A percentile compares a stretch with the other conserved stretches of the same genome.
Conservation (phyloP, 2,113 vertebrate species). For the Gallinago jamesoni region DNA sequence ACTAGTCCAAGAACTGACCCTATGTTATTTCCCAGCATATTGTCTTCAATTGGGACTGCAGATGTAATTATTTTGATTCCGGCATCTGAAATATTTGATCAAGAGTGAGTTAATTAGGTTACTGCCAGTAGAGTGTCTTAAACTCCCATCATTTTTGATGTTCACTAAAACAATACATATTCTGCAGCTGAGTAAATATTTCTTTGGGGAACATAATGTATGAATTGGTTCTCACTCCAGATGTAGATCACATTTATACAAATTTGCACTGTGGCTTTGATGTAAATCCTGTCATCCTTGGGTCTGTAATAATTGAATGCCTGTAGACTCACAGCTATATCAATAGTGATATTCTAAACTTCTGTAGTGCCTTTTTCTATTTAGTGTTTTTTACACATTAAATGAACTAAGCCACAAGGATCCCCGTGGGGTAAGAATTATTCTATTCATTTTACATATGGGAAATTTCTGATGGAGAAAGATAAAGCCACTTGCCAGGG, state of each 20-base stretch:
- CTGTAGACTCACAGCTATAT: background rate
- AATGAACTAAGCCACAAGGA: background rate
- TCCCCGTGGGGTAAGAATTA: background rate
- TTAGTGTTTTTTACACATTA: background rate
- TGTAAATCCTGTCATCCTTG: background rate
- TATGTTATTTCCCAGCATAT: background rate
- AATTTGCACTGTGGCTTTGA: constrained; percentile 39
- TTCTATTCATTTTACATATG: background rate
- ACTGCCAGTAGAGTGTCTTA: background rate
- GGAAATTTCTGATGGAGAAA: background rate
- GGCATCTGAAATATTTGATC: constrained; percentile 15
- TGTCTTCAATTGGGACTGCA: background rate
- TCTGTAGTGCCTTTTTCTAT: background rate
- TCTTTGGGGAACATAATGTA: background rate
- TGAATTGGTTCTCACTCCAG: constrained; percentile 20
- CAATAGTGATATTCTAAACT: background rate
- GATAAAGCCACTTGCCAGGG: background rate
- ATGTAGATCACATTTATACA: background rate
- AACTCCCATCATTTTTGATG: constrained; percentile 24
- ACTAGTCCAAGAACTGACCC: background rate
- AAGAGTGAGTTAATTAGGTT: constrained; percentile 39
- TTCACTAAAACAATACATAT: constrained; percentile 17
- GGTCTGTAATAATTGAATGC: background rate
- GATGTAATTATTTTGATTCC: constrained; percentile 33
- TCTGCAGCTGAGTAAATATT: constrained; percentile 49